Evolutionary conservation across 2,113 vertebrate species (phyloP), one percentile per base, ranked within the genome.

Genomic region (Dicerorhinus sumatrensis): DNA sequence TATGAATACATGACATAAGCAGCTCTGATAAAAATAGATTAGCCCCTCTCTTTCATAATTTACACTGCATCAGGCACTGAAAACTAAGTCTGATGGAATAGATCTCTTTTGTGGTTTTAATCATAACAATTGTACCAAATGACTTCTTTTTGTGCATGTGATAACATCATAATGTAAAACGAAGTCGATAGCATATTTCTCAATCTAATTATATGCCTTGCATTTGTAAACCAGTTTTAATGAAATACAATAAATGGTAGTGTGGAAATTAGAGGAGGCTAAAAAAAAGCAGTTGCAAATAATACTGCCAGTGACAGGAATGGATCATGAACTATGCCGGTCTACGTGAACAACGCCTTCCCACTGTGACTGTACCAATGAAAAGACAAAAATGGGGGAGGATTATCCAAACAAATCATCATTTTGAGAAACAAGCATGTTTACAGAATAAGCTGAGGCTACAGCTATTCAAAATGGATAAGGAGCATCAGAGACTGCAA

Each of bases 91-190:
- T 97, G 93, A 96, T 96, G 91, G 97, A 98, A 98, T 97, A 98
- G 98, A 97, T 98, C 97, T 97, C 83, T 98, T 98, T 93, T 56
- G 93, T 98, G 98, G 96, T 96, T 99, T 98, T 98, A 98, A 98
- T 98, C 98, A 91, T 96, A 99, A 98, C 98, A 98, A 97, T 98
- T 98, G 98, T 93, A 98, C 98, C 97, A 98, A 99, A 98, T 96
- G 98, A 96, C 97, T 98, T 98, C 98, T 86, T 98, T 92, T 98
- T 98, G 86, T 93, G 98, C 93, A 92, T 98, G 96, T 98, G 97
- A 98, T 98, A 98, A 98, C 96, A 98, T 98, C 96, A 98, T 98
- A 98, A 98, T 98, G 98, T 97, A 98, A 98, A 98, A 95, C 89
- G 92, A 96, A 98, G 99, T 98, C 97, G 94, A 99, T 99, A 98